A percentile compares a stretch with the other conserved stretches of the same genome.
phyloP scores from a whole-genome alignment of 1,140 invertebrate genomes.

The Platyscapa corneri region DNA sequence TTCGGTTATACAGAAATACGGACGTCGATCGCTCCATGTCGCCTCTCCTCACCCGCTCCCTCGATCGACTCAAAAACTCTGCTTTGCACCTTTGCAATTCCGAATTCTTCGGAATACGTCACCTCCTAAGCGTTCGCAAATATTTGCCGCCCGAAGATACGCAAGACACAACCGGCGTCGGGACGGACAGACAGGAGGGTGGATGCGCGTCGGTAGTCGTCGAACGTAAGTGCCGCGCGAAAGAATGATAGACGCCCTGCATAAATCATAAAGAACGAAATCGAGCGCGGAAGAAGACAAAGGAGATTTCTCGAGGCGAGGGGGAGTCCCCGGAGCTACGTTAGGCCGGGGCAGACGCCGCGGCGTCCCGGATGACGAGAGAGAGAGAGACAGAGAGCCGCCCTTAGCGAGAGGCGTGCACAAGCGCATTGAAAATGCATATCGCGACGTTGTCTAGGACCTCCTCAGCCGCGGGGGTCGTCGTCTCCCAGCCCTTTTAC shows the following conservation, averaged over 20 bases:
- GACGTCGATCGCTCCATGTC: no score
- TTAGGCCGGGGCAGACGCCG: no score
- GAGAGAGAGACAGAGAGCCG: constrained; percentile 9
- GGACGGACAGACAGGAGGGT: no score
- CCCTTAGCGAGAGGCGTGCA: neutral
- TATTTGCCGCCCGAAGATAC: neutral
- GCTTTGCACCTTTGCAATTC: no score
- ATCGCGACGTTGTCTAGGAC: constrained; percentile 20
- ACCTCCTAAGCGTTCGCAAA: neutral
- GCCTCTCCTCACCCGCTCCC: no score
- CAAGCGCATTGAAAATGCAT: constrained; percentile 44
- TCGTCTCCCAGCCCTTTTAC: constrained; percentile 9
- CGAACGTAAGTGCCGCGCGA: constrained; percentile 14
- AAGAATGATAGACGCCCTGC: constrained; percentile 37
- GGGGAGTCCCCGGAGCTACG: no score
- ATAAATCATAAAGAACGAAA: constrained; percentile 47
- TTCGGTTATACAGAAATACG: no score
- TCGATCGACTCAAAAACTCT: no score
- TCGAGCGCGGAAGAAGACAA: constrained; percentile 43
- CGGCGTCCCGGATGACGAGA: neutral
- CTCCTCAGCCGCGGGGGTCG: neutral
- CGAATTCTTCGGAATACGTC: neutral
- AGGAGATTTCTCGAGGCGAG: neutral
- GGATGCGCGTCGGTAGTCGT: neutral
- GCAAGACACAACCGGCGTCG: no score